phyloP scores from a whole-genome alignment of 2,797 vertebrate species.

The Chelmon rostratus region DNA sequence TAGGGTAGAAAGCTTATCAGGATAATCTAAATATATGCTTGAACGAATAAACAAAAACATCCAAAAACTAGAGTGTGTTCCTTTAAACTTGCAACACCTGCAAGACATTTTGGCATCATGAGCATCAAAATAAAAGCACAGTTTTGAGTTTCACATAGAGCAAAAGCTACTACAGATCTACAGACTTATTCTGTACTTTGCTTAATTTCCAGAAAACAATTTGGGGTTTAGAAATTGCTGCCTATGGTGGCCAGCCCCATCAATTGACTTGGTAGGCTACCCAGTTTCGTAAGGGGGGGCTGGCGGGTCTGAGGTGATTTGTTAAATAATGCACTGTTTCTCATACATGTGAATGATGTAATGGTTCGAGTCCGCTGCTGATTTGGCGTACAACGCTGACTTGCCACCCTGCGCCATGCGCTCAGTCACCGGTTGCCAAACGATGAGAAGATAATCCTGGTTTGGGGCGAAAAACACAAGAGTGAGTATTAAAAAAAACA shows the following conservation, averaged over 20 bases:
- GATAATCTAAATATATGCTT: too few species aligned
- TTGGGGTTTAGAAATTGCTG: neutral
- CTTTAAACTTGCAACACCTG: constrained; percentile 13
- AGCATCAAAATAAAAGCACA: neutral
- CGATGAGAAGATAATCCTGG: constrained; percentile 81
- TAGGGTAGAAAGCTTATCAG: neutral
- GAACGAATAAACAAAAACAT: neutral
- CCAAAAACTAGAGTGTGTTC: neutral
- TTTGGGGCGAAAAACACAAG: constrained; percentile 57
- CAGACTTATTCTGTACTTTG: too few species aligned
- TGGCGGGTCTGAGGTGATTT: constrained; percentile 6
- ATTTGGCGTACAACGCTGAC: constrained; percentile 59
- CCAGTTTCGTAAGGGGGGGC: neutral
- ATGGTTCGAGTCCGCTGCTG: constrained; percentile 68
- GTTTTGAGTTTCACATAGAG: neutral
- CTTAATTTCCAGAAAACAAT: neutral
- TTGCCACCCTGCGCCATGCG: constrained; percentile 85
- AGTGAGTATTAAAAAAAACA: constrained; percentile 72
- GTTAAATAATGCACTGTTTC: constrained; percentile 70
- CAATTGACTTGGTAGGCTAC: neutral
- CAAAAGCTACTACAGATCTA: neutral
- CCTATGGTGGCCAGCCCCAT: neutral
- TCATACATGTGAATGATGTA: constrained; percentile 78
- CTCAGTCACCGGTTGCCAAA: constrained; percentile 74
- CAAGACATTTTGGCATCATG: neutral